A percentile compares a stretch with the other conserved stretches of the same genome.
These are phyloP conservation scores for Autographa gamma DNA, from an alignment of 2,888 invertebrate species.

Conservation along the genomic window DNA sequence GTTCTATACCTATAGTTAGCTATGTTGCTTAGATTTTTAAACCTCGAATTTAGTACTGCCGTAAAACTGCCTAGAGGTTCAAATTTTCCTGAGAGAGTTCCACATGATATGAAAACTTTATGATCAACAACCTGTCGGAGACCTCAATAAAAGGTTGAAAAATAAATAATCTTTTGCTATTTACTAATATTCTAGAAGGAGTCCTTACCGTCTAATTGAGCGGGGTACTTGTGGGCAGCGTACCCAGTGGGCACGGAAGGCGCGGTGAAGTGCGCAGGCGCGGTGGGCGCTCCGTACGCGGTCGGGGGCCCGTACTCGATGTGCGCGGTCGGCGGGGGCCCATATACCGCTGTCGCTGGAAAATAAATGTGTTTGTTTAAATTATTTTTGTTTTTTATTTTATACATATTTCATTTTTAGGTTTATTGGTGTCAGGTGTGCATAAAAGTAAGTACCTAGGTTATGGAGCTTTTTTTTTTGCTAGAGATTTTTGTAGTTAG, in stretches of 20 bases:
- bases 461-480: too few relatives aligned
- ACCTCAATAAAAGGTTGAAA: too few relatives aligned
- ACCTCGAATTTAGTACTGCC: too few relatives aligned
- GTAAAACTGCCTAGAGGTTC: too few relatives aligned
- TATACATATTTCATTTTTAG: not conserved
- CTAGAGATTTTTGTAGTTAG: too few relatives aligned
- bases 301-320: slow-evolving; percentile 78
- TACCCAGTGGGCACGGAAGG: slow-evolving; percentile 80
- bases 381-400: not conserved
- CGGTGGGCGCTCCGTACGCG: slow-evolving; percentile 82
- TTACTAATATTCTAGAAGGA: not conserved
- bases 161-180: too few relatives aligned
- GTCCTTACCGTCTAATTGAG: slow-evolving; percentile 82
- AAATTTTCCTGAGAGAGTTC: too few relatives aligned
- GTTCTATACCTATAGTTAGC: too few relatives aligned
- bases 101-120: too few relatives aligned
- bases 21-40: too few relatives aligned
- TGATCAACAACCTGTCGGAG: too few relatives aligned
- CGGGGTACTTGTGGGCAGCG: slow-evolving; percentile 81
- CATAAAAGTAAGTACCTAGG: too few relatives aligned
- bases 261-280: slow-evolving; percentile 79
- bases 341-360: slow-evolving; percentile 78
- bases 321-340: slow-evolving; percentile 78
- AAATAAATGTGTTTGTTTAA: slow-evolving; percentile 20
- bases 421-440: not conserved